Conservation (phyloP, 2,888 invertebrate species). For the Carcina quercana region DNA sequence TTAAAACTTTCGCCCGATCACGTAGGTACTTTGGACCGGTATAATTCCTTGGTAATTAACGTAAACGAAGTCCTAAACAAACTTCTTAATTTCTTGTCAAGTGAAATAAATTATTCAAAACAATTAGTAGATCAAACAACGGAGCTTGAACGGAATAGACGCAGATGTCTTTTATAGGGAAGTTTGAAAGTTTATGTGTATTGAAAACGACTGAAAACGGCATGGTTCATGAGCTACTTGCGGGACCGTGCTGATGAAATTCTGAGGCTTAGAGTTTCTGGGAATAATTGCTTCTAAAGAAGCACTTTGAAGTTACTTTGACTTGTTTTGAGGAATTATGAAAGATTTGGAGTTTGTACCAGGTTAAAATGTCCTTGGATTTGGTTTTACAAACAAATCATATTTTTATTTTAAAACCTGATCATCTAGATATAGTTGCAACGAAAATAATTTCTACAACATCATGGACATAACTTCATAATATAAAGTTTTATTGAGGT, state of each 20-base stretch:
- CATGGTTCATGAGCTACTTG: neutral
- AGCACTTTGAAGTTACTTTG: neutral
- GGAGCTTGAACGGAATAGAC: slow-evolving; percentile 23
- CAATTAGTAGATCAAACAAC: slow-evolving; percentile 47
- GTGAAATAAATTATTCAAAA: slow-evolving; percentile 57
- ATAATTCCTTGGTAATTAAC: slow-evolving; percentile 45
- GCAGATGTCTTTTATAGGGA: slow-evolving; percentile 18
- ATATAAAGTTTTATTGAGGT: too few species aligned
- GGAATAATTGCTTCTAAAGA: neutral
- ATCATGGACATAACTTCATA: too few species aligned
- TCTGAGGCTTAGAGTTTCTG: too few species aligned
- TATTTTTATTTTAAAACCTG: too few species aligned
- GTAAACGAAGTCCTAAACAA: slow-evolving; percentile 43
- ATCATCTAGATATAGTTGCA: too few species aligned
- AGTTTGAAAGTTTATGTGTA: slow-evolving; percentile 5
- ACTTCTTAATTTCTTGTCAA: slow-evolving; percentile 54
- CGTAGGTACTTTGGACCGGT: slow-evolving; percentile 34
- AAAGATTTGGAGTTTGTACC: too few species aligned
- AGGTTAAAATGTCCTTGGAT: too few species aligned
- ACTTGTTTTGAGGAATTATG: too few species aligned
- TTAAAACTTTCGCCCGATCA: slow-evolving; percentile 44
- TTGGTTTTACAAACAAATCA: too few species aligned
- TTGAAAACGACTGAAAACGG: neutral
- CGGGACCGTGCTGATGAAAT: too few species aligned
- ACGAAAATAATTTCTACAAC: too few species aligned